These are phyloP conservation scores for Ornithoptera priamus DNA, from an alignment of 2,888 invertebrate species.

Conservation along the genomic window DNA sequence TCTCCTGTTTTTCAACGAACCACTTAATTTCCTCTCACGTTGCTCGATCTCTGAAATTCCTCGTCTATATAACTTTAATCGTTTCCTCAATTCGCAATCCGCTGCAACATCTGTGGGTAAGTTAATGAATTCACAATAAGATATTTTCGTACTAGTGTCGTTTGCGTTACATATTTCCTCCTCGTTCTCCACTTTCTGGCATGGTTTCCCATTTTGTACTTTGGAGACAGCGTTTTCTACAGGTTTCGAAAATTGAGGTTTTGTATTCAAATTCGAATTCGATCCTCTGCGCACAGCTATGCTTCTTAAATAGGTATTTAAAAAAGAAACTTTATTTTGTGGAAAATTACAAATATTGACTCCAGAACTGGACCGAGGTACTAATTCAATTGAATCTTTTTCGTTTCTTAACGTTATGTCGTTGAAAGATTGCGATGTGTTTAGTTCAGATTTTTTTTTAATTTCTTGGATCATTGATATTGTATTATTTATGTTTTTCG, in stretches of 20 bases:
- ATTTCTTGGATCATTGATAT: constrained; percentile 45
- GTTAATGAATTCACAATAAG: constrained; percentile 68
- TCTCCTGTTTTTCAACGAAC: constrained; percentile 59
- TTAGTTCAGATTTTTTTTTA: constrained; percentile 47
- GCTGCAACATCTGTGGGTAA: constrained; percentile 66
- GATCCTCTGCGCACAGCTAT: constrained; percentile 63
- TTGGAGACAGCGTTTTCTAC: not conserved
- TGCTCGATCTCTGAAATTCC: constrained; percentile 71
- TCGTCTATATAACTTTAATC: constrained; percentile 74
- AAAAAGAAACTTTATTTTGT: constrained; percentile 72
- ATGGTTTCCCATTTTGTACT: not conserved
- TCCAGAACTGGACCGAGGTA: constrained; percentile 67
- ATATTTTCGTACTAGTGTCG: constrained; percentile 54
- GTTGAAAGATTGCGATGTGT: constrained; percentile 71
- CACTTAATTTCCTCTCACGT: constrained; percentile 46
- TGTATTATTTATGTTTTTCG: constrained; percentile 47
- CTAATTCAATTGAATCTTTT: constrained; percentile 42
- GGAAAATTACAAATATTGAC: constrained; percentile 58
- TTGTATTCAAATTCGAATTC: constrained; percentile 70
- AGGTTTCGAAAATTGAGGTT: constrained; percentile 44
- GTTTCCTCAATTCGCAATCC: constrained; percentile 72
- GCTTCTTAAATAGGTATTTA: constrained; percentile 77
- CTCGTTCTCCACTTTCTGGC: not conserved
- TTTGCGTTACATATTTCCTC: constrained; percentile 34
- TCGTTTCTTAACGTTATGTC: constrained; percentile 49